These are phyloP conservation scores for Ostrea edulis DNA, from an alignment of 1,140 invertebrate species.

Conservation along the genomic window DNA sequence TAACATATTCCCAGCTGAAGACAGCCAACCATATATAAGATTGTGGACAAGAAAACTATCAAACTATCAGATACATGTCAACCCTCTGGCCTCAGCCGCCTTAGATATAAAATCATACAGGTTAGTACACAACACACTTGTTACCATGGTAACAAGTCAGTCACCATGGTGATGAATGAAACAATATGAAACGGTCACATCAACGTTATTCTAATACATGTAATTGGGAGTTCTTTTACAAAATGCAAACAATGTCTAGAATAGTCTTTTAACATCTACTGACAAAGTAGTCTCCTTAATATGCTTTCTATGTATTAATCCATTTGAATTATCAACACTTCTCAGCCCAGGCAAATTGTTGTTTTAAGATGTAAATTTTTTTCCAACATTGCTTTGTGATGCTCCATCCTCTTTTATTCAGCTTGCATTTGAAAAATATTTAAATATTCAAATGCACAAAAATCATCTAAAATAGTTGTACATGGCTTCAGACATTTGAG, in stretches of 20 bases:
- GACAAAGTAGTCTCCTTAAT: conserved; percentile 12
- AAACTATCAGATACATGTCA: conserved; percentile 35
- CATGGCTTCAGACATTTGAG: conserved; percentile 23
- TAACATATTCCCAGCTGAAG: conserved; percentile 38
- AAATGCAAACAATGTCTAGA: conserved; percentile 39
- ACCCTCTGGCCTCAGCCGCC: conserved; percentile 30
- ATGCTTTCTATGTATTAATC: not conserved
- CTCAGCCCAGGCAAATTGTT: conserved; percentile 35
- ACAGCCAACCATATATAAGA: conserved; percentile 29
- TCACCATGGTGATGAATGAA: conserved; percentile 32
- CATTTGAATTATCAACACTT: conserved; percentile 25
- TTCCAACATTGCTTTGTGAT: conserved; percentile 1
- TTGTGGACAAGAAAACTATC: conserved; percentile 37
- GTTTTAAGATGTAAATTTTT: not conserved
- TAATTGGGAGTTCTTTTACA: conserved; percentile 34
- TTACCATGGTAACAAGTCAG: conserved; percentile 38
- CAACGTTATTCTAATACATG: conserved; percentile 33
- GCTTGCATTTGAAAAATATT: not conserved
- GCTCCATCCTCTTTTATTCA: not conserved
- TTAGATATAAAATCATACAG: conserved; percentile 27
- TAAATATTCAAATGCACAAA: not conserved
- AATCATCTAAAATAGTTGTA: conserved; percentile 27
- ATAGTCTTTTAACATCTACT: conserved; percentile 22
- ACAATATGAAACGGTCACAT: conserved; percentile 34
- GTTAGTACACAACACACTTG: conserved; percentile 35